Percentiles rank a stretch among this genome's conserved stretches.
Conservation (phyloP, 2,888 invertebrate genomes). For the Candidula unifasciata region DNA sequence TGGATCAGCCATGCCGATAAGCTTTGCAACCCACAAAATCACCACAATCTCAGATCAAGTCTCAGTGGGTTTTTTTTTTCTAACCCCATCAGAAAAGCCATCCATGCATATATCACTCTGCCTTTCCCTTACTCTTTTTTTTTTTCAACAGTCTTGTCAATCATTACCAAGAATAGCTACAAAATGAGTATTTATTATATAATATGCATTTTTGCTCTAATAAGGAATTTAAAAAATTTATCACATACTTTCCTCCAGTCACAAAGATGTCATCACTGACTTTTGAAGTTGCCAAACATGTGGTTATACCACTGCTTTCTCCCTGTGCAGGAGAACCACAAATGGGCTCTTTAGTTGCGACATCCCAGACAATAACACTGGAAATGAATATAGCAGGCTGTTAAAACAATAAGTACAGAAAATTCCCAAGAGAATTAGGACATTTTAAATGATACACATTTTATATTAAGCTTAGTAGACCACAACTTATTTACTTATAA, state of each 20-base stretch:
- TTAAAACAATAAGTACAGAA: not conserved
- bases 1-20: no score
- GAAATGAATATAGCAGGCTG: conserved; percentile 37
- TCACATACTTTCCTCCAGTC: conserved; percentile 79
- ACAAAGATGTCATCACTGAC: conserved; percentile 75
- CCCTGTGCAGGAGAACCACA: conserved; percentile 83
- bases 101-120: no score
- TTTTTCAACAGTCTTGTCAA: no score
- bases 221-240: no score
- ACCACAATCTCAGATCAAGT: no score
- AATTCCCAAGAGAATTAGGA: not conserved
- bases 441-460: not conserved
- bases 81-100: no score
- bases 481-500: no score
- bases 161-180: no score
- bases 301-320: conserved; percentile 86
- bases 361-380: conserved; percentile 90
- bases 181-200: not conserved
- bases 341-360: conserved; percentile 81
- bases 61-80: no score
- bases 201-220: not conserved
- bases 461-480: no score
- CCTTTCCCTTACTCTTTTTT: no score
- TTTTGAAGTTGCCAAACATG: conserved; percentile 80
- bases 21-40: no score